Evolutionary conservation across 2,888 invertebrate genomes (phyloP).

Genomic region (Pantelozetes paolii): DNA sequence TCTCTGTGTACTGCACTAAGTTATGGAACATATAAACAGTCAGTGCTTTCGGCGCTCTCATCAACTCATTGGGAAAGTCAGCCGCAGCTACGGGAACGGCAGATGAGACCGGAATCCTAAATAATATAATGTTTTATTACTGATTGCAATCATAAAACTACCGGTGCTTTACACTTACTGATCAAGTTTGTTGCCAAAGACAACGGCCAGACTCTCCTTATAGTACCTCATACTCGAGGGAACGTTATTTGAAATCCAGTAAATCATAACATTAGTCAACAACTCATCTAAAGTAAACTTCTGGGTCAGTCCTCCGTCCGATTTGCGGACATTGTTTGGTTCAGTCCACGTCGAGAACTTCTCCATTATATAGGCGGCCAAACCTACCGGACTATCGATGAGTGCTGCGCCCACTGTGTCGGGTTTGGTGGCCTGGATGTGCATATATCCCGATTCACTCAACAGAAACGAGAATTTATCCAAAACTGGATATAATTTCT

Average conservation of each 20-base stretch:
- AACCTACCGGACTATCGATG: slow-evolving; percentile 72
- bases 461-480: slow-evolving; percentile 49
- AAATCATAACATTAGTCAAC: slow-evolving; percentile 74
- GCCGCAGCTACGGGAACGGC: slow-evolving; percentile 69
- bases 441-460: slow-evolving; percentile 59
- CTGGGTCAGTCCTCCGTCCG: slow-evolving; percentile 64
- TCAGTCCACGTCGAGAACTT: slow-evolving; percentile 77
- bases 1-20: slow-evolving; percentile 64
- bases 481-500: slow-evolving; percentile 49
- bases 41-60: slow-evolving; percentile 58
- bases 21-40: slow-evolving; percentile 60
- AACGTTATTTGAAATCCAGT: slow-evolving; percentile 70
- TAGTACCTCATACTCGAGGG: slow-evolving; percentile 71
- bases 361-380: slow-evolving; percentile 84
- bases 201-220: slow-evolving; percentile 58
- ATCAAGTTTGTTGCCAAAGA: background rate
- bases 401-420: slow-evolving; percentile 72
- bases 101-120: slow-evolving; percentile 61
- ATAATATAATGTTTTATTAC: slow-evolving; percentile 46
- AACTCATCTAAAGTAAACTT: slow-evolving; percentile 66
- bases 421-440: slow-evolving; percentile 80
- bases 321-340: slow-evolving; percentile 54
- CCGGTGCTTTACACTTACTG: background rate
- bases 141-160: background rate
- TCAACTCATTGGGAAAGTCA: slow-evolving; percentile 66